Evolutionary conservation across 2,113 vertebrate genomes (phyloP).

Genomic region (Saccopteryx bilineata): DNA sequence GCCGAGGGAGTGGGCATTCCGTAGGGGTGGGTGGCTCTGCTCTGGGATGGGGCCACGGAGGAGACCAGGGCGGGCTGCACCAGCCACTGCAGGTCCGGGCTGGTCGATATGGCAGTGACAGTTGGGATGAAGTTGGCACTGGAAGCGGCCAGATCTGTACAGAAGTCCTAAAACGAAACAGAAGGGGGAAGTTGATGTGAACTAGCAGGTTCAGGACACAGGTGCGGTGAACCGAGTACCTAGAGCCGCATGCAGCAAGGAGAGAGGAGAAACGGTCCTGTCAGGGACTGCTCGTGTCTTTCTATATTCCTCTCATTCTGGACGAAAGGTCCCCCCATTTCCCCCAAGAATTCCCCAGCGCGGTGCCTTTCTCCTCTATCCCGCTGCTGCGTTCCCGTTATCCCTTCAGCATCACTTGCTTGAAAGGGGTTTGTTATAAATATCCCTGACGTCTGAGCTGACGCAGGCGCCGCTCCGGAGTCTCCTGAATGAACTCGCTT

Average conservation of each 20-base stretch:
- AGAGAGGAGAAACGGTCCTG: neutral
- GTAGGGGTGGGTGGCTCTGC: conserved; percentile 91
- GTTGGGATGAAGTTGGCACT: conserved; percentile 95
- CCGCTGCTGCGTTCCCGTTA: conserved; percentile 79
- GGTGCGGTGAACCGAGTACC: conserved; percentile 43
- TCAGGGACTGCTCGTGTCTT: neutral
- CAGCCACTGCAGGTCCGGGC: conserved; percentile 95
- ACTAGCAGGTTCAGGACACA: neutral
- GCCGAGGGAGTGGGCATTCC: conserved; percentile 86
- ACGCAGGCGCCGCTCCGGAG: conserved; percentile 97
- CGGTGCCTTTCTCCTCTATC: conserved; percentile 34
- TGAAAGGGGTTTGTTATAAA: conserved; percentile 94
- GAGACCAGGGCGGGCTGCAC: conserved; percentile 94
- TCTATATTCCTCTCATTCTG: neutral
- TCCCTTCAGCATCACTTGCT: conserved; percentile 86
- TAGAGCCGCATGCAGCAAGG: conserved; percentile 60
- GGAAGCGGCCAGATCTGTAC: conserved; percentile 91
- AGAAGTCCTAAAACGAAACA: conserved; percentile 92
- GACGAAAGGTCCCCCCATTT: conserved; percentile 23
- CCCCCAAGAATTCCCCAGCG: conserved; percentile 53
- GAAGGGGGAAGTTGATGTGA: conserved; percentile 61
- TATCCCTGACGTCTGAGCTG: conserved; percentile 97
- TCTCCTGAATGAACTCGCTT: conserved; percentile 99
- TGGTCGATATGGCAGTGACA: conserved; percentile 94
- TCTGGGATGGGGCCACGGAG: conserved; percentile 93